phyloP scores from a whole-genome alignment of 2,888 invertebrate genomes.

The Thysanoteuthis rhombus region DNA sequence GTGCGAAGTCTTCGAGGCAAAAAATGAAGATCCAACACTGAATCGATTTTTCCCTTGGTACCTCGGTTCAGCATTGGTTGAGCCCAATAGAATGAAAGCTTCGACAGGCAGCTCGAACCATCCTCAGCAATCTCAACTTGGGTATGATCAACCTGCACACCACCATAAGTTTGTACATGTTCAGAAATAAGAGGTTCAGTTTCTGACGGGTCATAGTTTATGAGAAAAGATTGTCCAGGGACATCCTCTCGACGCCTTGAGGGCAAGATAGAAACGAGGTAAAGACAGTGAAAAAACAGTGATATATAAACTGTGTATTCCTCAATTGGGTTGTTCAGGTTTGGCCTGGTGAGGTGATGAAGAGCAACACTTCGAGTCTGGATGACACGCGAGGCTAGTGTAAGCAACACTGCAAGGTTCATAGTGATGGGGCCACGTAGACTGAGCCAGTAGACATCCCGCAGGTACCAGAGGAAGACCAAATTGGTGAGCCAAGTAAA shows the following conservation, averaged over 20 bases:
- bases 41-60: slow-evolving; percentile 71
- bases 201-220: slow-evolving; percentile 47
- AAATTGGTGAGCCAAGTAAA: slow-evolving; percentile 86
- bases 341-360: slow-evolving; percentile 42
- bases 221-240: slow-evolving; percentile 40
- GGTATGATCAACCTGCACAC: slow-evolving; percentile 28
- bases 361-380: slow-evolving; percentile 76
- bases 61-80: slow-evolving; percentile 77
- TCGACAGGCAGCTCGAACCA: slow-evolving; percentile 77
- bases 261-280: slow-evolving; percentile 79
- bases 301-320: slow-evolving; percentile 52
- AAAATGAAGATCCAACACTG: slow-evolving; percentile 64
- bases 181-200: slow-evolving; percentile 45
- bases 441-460: slow-evolving; percentile 64
- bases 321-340: slow-evolving; percentile 46
- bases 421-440: slow-evolving; percentile 79
- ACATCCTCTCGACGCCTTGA: slow-evolving; percentile 41
- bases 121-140: slow-evolving; percentile 73
- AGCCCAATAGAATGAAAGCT: slow-evolving; percentile 88
- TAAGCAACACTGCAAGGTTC: slow-evolving; percentile 77
- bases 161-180: slow-evolving; percentile 39
- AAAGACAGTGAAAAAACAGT: slow-evolving; percentile 74
- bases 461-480: slow-evolving; percentile 78
- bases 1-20: slow-evolving; percentile 60
- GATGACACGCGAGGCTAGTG: slow-evolving; percentile 77